Evolutionary conservation across 2,113 vertebrate genomes (phyloP), one percentile per base, ranked within the genome.

Genomic region (Recurvirostra avosetta): DNA sequence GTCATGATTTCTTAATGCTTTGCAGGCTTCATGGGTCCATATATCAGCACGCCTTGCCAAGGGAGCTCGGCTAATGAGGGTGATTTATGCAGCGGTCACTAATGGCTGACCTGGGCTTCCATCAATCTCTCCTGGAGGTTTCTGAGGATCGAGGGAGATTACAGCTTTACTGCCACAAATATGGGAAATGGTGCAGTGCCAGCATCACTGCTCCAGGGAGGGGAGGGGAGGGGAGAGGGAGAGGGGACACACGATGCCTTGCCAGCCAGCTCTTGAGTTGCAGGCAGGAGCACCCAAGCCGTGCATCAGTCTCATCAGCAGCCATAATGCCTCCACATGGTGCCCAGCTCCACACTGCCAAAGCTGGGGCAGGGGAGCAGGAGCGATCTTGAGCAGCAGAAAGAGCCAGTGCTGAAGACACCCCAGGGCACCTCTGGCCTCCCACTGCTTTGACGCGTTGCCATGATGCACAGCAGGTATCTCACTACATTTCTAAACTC

Each of bases 81-180:
- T 96, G 95, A 96, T 95, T 95, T 94, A 96, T 96, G 88, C 81
- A 36, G 77, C 21, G 90, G 95, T 91, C 95, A 91, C 95, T 96
- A 96, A 96, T 95, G 95, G 94, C 86, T 95, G 94, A 95, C 94
- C 95, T 53, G 68, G 86, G 77, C 62, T 90, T 43, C 91, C 94
- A 95, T 96, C 94, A 95, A 92, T 96, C 95, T 95, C 86, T 87
- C 53, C 88, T 43, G 43, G 88, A 94, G 73, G 81, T 94, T 95
- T 84, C 78, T 29, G 86, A 95, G 95, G 91, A 87, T 67, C 19
- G 34, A 80, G 49, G 58, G 77, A 96, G 93, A 91, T 96, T 95
- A 87, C 73, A 40, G 81, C 86, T 89, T 82, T 86, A 88, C 88
- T 75, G 91, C 86, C 85, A 68, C 71, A 76, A 95, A 87, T 83